Base-by-base conservation (phyloP, 1,140 invertebrate species). In the Eufriesea mexicana region DNA sequence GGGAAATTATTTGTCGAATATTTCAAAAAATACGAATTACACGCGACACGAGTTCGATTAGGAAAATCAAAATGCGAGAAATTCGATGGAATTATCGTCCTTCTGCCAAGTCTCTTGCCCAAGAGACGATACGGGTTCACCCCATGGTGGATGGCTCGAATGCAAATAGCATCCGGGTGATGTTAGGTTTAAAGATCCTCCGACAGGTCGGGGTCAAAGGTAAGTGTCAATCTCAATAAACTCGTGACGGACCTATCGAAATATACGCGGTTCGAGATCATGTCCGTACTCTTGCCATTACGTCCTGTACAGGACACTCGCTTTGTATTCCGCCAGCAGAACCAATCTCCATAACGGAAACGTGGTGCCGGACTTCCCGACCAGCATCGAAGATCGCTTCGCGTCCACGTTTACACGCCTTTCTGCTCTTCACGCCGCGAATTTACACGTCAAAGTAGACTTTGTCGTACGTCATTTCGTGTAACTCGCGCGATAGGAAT, bases 281-380 rank as follows among this genome's bases (percentile, higher is more conserved):
- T 70, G 20, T 47, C 18, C n/a, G 28, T 86, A 55, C 74, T 83
- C 74, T 54, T 35, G 42, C 47, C 78, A 28, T 83, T 88, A 88
- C 76, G 25, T 78, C 25, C 20, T 20, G 70, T 85, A 72, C 76
- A 85, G 85, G 83, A 83, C 82, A 62, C 77, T 51, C 72, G 79
- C 82, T 92, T 90, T 90, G 90, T 91, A 92, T 92, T 92, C 91
- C 76, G 67, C 62, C 79, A 88, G 83, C 88, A 85, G 84, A 92
- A 86, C 80, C 90, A 91, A 92, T 92, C 90, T 91, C 90, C 90
- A 91, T 91, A 92, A 92, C 86, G 84, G 84, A 86, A 86, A 88
- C 89, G 87, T 90, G 81, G 86, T 89, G 47, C 64, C 23, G 64
- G 55, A 70, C 80, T 35, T 83, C 10, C 45, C 23, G 80, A 18